Conservation (phyloP, 2,113 vertebrate genomes). For the Lates calcarifer region DNA sequence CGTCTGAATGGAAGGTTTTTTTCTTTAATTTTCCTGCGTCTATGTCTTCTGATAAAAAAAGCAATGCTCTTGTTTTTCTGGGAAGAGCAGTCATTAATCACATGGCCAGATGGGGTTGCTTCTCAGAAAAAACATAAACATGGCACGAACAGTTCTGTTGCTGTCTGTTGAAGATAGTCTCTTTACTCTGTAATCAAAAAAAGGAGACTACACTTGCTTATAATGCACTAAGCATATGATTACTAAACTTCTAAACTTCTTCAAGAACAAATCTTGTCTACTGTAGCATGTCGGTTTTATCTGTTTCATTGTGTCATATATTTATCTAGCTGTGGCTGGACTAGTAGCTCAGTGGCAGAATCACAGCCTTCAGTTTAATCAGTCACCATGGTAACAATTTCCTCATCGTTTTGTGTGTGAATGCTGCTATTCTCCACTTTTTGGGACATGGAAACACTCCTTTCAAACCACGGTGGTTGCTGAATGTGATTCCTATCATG, state of each 20-base stretch:
- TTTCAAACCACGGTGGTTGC: constrained; percentile 35
- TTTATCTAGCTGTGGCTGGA: not conserved
- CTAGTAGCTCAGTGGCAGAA: constrained; percentile 12
- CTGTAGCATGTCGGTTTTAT: not conserved
- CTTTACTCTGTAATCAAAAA: not conserved
- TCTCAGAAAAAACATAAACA: not conserved
- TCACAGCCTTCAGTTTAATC: constrained; percentile 36
- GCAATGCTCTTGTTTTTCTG: not conserved
- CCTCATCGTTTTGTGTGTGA: constrained; percentile 15
- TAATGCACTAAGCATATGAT: not conserved
- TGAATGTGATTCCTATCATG: constrained; percentile 61
- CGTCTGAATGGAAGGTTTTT: not conserved
- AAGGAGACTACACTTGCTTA: not conserved
- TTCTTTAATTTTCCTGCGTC: not conserved
- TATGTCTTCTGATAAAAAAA: constrained; percentile 3
- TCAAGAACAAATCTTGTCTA: not conserved
- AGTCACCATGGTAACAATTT: constrained; percentile 41
- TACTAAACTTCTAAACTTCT: not conserved
- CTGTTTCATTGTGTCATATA: not conserved
- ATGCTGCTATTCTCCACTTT: constrained; percentile 33
- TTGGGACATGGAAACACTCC: constrained; percentile 11
- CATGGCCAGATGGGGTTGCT: not conserved
- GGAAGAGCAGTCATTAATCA: not conserved
- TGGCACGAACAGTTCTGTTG: too few species aligned
- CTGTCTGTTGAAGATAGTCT: not conserved